Conservation (phyloP, 2,888 invertebrate species). For the Eupithecia centaureata region DNA sequence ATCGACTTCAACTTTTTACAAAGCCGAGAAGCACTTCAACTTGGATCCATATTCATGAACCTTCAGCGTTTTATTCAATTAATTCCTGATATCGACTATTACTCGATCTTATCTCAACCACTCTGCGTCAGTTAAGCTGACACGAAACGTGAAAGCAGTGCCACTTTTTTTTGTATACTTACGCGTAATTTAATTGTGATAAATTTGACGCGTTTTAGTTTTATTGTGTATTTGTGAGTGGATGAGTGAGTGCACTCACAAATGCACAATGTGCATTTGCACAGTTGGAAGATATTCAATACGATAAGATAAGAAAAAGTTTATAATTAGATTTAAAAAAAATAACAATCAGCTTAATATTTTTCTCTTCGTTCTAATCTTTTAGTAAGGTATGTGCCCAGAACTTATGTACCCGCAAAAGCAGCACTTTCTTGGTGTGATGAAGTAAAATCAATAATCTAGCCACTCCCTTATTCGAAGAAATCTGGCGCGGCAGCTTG, state of each 20-base stretch:
- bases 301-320: too few relatives aligned
- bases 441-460: background rate
- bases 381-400: too few relatives aligned
- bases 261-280: too few relatives aligned
- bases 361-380: too few relatives aligned
- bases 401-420: background rate
- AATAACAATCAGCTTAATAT: too few relatives aligned
- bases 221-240: background rate
- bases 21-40: conserved; percentile 64
- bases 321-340: too few relatives aligned
- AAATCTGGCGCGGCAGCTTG: conserved; percentile 31
- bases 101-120: conserved; percentile 53
- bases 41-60: conserved; percentile 77
- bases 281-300: too few relatives aligned
- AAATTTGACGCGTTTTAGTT: background rate
- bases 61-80: conserved; percentile 77
- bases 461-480: background rate
- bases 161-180: conserved; percentile 5
- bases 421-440: background rate
- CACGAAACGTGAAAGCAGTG: background rate
- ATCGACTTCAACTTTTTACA: conserved; percentile 68
- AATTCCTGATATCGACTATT: conserved; percentile 64
- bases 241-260: too few relatives aligned
- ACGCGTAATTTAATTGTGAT: background rate
- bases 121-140: conserved; percentile 25